phyloP scores from a whole-genome alignment of 2,797 vertebrate genomes.

The Pantherophis vulpinus region DNA sequence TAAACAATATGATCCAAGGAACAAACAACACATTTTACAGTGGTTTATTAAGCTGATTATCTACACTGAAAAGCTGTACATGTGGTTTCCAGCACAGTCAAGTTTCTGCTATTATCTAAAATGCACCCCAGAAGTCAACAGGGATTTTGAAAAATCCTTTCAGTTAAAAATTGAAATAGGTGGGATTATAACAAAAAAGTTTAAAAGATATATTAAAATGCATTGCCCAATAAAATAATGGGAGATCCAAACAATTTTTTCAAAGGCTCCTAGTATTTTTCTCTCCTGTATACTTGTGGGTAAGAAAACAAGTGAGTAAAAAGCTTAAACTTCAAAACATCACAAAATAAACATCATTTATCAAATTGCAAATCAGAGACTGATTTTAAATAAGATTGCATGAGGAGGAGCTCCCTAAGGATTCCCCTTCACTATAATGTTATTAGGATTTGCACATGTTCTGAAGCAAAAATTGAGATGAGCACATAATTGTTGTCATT shows the following conservation, averaged over 20 bases:
- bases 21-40: neutral
- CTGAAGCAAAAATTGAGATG: neutral
- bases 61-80: neutral
- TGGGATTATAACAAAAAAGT: neutral
- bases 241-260: neutral
- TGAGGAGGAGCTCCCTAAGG: neutral
- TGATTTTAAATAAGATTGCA: neutral
- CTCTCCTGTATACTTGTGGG: neutral
- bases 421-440: neutral
- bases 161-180: neutral
- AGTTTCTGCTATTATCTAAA: neutral
- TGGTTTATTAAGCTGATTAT: neutral
- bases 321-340: neutral
- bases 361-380: neutral
- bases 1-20: neutral
- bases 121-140: neutral
- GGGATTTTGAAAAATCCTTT: neutral
- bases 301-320: neutral
- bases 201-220: neutral
- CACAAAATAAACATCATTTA: neutral
- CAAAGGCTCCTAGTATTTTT: neutral
- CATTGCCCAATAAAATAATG: neutral
- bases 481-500: neutral
- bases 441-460: neutral
- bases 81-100: neutral